phyloP scores from a whole-genome alignment of 2,113 vertebrate genomes.

The Sardina pilchardus region DNA sequence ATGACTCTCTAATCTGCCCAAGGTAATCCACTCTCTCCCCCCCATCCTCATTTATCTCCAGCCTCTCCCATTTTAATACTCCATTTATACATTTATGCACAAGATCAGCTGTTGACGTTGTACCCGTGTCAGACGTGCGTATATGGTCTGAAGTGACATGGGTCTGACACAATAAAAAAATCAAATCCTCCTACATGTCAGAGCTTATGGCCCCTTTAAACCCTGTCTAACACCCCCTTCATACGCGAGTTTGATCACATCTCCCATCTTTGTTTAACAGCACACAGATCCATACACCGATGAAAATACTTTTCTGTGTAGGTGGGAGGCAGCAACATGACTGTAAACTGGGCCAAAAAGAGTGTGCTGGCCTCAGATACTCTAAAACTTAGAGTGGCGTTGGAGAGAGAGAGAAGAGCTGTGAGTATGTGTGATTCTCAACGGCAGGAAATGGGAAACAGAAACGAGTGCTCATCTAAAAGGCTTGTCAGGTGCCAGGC shows the following conservation, averaged over 20 bases:
- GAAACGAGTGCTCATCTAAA: no score
- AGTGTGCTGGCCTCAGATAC: no score
- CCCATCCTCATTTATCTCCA: not conserved
- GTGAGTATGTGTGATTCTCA: no score
- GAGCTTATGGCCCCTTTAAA: slow-evolving; percentile 27
- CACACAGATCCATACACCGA: not conserved
- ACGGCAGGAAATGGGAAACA: no score
- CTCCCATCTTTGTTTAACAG: not conserved
- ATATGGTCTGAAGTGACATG: slow-evolving; percentile 24
- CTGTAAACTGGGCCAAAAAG: no score
- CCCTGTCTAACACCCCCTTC: not conserved
- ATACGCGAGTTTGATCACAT: not conserved
- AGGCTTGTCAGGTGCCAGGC: no score
- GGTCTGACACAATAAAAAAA: slow-evolving; percentile 32
- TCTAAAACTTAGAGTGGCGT: no score
- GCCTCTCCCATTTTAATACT: slow-evolving; percentile 20
- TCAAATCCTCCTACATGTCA: slow-evolving; percentile 10
- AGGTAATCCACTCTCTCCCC: slow-evolving; percentile 55
- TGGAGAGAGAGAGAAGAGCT: no score
- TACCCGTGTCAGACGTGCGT: slow-evolving; percentile 9
- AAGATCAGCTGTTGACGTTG: not conserved
- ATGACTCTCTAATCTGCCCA: slow-evolving; percentile 60
- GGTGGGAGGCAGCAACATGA: no score
- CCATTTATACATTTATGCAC: slow-evolving; percentile 29
- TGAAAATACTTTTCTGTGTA: not conserved